Evolutionary conservation across 2,888 invertebrate species (phyloP).

Genomic region (Coenonympha arcania): DNA sequence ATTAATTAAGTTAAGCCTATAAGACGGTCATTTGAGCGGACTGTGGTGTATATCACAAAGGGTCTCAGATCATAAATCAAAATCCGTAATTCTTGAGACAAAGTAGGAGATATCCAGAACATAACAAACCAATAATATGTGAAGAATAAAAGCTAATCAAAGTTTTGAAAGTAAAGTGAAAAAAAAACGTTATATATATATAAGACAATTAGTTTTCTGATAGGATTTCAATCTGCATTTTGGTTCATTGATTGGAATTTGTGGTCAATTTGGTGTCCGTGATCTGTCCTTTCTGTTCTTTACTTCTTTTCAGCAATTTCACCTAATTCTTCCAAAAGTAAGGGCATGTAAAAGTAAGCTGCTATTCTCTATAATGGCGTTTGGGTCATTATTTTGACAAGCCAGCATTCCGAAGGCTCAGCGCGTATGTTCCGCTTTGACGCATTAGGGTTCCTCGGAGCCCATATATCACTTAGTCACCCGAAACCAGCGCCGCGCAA

Average conservation of each 20-base stretch:
- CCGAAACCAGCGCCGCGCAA: slow-evolving; percentile 32
- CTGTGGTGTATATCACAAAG: slow-evolving; percentile 24
- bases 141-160: too few species aligned
- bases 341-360: neutral
- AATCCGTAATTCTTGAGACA: neutral
- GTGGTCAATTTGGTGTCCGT: too few species aligned
- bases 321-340: neutral
- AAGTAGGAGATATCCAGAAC: too few species aligned
- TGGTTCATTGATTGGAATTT: too few species aligned
- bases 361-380: slow-evolving; percentile 15
- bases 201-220: too few species aligned
- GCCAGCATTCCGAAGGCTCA: slow-evolving; percentile 25
- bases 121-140: too few species aligned
- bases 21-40: slow-evolving; percentile 45
- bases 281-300: too few species aligned
- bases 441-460: slow-evolving; percentile 35
- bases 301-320: too few species aligned
- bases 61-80: too few species aligned
- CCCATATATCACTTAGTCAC: slow-evolving; percentile 44
- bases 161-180: too few species aligned
- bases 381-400: slow-evolving; percentile 26
- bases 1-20: slow-evolving; percentile 46
- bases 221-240: too few species aligned
- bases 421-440: slow-evolving; percentile 33
- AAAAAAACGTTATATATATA: too few species aligned